Percentiles rank a stretch among this genome's conserved stretches.
phyloP scores from a whole-genome alignment of 2,888 invertebrate species.

The Chirona hameri region DNA sequence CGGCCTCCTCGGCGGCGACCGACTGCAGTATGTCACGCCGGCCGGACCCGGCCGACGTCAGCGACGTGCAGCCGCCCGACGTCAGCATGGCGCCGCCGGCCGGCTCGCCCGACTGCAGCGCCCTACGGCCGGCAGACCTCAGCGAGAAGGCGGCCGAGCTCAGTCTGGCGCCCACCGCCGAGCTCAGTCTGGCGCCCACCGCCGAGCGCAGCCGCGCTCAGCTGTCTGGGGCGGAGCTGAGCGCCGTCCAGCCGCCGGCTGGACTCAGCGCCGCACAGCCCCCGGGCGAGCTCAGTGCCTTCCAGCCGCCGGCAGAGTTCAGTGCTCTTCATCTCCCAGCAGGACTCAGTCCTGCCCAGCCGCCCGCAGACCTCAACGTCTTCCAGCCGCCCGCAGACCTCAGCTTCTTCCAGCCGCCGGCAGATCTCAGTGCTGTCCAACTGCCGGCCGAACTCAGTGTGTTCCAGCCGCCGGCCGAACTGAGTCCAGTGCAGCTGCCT shows the following conservation, averaged over 20 bases:
- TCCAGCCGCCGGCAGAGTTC: not conserved
- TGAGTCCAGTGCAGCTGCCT: not conserved
- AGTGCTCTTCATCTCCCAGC: not conserved
- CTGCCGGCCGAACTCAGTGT: not conserved
- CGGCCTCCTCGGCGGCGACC: not conserved
- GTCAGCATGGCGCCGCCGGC: not conserved
- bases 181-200: not conserved
- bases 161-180: not conserved
- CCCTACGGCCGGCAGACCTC: not conserved
- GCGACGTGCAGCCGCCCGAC: not conserved
- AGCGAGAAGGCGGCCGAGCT: not conserved
- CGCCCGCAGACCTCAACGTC: not conserved
- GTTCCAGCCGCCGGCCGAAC: not conserved
- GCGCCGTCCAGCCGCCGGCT: not conserved
- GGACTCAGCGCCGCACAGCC: not conserved
- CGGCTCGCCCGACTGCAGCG: not conserved
- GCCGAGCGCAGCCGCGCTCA: not conserved
- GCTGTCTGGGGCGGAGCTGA: not conserved
- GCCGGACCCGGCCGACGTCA: not conserved
- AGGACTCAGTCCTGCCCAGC: not conserved
- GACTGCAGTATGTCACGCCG: slow-evolving; percentile 4
- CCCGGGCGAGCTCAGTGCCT: slow-evolving; percentile 8
- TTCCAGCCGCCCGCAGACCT: not conserved
- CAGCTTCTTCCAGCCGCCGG: not conserved
- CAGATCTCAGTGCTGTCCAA: not conserved